Base-by-base conservation (phyloP, 1,140 invertebrate species). In the Planococcus citri region DNA sequence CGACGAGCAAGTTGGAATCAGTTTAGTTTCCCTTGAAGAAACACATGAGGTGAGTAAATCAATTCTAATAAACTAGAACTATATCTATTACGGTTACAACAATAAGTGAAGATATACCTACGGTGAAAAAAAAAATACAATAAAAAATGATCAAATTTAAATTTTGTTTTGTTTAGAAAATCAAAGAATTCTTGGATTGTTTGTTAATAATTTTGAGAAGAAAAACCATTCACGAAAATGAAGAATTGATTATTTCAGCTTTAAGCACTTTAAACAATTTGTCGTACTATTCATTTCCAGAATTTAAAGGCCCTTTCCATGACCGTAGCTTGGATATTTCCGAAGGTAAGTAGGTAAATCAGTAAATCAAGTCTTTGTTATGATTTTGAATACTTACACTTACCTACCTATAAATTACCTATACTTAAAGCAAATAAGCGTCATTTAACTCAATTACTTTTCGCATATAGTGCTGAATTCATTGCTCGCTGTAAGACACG, bases 1-100 rank as follows among this genome's bases (percentile, higher is more conserved):
- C 29, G 86, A 86, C 78, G 80, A 85, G 20, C 81, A 83, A 14
- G 86, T 88, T 60, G 88, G 88, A 10, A 82, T 81, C 68, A 78
- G 78, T 33, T 76, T 88, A 14, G 60, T 64, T 14, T 64, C 60
- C 14, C 10, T 20, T 6, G 25, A 64, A 17, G 25, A 64, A 17
- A 6, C 60, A 4, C 10, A 64, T 21, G 9, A 25, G 17, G 60
- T 64, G 17, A 64, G 60, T 24, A 51, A 51, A 51, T 51, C 17
- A 51, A 9, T 51, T 51, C 33, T 14, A 37, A 37, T 8, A 14
- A 8, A 6, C 33, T 37, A 8, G 33, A 6, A 8, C 33, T 14
- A 37, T 8, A 37, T 37, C 33, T 6, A 6, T 14, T 37, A 8
- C 33, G 33, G 6, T 14, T 37, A 37, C 6, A 8, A 37, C 33